Percentiles rank a stretch among this genome's conserved stretches.
Evolutionary conservation across 2,797 vertebrate genomes (phyloP).

Genomic region (Spheniscus humboldti): DNA sequence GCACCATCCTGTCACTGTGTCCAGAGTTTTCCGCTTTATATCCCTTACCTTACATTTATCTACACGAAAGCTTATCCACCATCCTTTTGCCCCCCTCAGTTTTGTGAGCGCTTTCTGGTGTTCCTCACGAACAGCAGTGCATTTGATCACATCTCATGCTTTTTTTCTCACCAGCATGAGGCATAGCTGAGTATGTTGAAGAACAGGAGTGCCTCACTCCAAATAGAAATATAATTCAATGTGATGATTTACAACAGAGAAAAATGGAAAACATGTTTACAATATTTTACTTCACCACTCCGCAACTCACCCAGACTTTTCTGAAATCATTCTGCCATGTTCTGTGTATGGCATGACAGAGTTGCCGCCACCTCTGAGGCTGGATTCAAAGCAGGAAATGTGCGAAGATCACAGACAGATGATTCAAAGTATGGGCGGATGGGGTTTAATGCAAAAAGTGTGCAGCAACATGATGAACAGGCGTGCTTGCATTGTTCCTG

Average conservation of each 20-base stretch:
- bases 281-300: not conserved
- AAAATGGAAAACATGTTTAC: not conserved
- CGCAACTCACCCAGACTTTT: not conserved
- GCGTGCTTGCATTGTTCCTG: not conserved
- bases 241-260: not conserved
- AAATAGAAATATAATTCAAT: not conserved
- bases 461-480: not conserved
- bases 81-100: not conserved
- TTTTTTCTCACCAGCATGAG: not conserved
- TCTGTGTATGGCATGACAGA: rapidly evolving
- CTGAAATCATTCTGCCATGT: not conserved
- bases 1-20: not conserved
- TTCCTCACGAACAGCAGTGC: not conserved
- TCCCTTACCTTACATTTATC: not conserved
- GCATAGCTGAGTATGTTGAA: too few species aligned
- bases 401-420: not conserved
- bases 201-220: not conserved
- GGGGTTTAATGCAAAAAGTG: not conserved
- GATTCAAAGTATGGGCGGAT: not conserved
- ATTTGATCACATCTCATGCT: not conserved
- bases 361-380: not conserved
- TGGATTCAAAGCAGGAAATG: not conserved
- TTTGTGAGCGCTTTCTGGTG: not conserved
- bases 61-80: not conserved
- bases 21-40: not conserved